These are phyloP conservation scores for Neotoma lepida DNA, from an alignment of 2,113 vertebrate species.

Conservation along the genomic window DNA sequence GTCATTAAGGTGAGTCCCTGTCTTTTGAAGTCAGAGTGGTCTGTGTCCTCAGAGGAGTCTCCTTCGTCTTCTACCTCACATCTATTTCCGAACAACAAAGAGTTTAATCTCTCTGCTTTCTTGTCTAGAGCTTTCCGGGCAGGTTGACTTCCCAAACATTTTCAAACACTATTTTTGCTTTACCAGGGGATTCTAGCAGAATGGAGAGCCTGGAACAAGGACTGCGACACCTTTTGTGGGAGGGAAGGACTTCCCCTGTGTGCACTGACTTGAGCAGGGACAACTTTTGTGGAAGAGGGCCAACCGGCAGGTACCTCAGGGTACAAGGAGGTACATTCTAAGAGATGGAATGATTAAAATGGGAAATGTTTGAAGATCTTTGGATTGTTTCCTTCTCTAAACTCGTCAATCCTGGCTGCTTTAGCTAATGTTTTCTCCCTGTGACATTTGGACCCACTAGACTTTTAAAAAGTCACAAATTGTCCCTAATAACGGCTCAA, in stretches of 20 bases:
- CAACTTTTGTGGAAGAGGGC: neutral
- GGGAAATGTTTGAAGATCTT: neutral
- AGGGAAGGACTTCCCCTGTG: neutral
- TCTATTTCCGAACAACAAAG: neutral
- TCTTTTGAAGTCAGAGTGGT: rapidly evolving
- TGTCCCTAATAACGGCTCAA: constrained; percentile 73
- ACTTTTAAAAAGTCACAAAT: constrained; percentile 77
- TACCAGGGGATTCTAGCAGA: neutral
- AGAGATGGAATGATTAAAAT: neutral
- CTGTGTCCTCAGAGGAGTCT: neutral
- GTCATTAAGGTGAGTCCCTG: neutral
- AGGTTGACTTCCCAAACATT: rapidly evolving
- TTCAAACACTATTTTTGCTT: neutral
- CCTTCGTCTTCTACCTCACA: neutral
- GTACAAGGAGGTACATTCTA: neutral
- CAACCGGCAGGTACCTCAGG: rapidly evolving
- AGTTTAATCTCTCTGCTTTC: neutral
- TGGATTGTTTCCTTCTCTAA: constrained; percentile 5
- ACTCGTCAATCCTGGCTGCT: constrained; percentile 48
- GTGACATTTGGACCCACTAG: constrained; percentile 73
- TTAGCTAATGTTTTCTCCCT: constrained; percentile 73
- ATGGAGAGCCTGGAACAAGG: neutral
- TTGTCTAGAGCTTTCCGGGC: neutral
- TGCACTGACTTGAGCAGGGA: neutral
- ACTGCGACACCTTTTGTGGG: rapidly evolving